Evolutionary conservation across 1,140 invertebrate genomes (phyloP), one percentile per base, ranked within the genome.

Genomic region (Listronotus oregonensis): DNA sequence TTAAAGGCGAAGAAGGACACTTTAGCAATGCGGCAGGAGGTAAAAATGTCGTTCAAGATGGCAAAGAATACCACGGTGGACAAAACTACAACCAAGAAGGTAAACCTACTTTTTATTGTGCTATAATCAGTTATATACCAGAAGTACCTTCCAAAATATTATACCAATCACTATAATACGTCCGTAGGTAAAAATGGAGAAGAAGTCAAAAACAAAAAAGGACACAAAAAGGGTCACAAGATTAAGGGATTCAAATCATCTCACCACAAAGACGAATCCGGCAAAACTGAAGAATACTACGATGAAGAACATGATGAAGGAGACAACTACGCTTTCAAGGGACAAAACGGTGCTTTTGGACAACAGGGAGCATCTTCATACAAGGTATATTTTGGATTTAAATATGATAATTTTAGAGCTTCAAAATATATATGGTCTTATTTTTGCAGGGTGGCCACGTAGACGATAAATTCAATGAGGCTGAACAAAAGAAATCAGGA

Each of bases 291-390:
- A 70, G 85, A 83, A 67, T 88, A 83, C 79, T 87, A 86, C 63
- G 86, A 88, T 58, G 86, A 87, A 67, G 82, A 83, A n/a, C 83
- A 87, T 68, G 85, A 87, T 69, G 85, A 86, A 71, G 85, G 82
- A 0, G 83, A 85, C 51, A 78, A 86, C 34, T 78, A 81, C 40
- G 82, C 80, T 17, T 81, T 82, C 56, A 82, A 83, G 50, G 77
- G 74, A 9, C 59, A 75, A 52, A 76, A 79, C 32, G 83, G 82
- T 10, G 79, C 77, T 0, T 85, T 83, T 64, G 85, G 83, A 0
- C 82, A 85, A 67, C 81, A 83, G 12, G 75, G 81, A 4, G 79
- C 80, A 14, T 80, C 82, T 69, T 76, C 79, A 0, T 85, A 81
- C 78, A 84, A 70, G 58, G 65, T 62, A 61, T 43, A 18, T 37